Percentiles rank a stretch among this genome's conserved stretches.
These are phyloP conservation scores for Calcarius lapponicus DNA, from an alignment of 2,797 vertebrate genomes.

Conservation along the genomic window DNA sequence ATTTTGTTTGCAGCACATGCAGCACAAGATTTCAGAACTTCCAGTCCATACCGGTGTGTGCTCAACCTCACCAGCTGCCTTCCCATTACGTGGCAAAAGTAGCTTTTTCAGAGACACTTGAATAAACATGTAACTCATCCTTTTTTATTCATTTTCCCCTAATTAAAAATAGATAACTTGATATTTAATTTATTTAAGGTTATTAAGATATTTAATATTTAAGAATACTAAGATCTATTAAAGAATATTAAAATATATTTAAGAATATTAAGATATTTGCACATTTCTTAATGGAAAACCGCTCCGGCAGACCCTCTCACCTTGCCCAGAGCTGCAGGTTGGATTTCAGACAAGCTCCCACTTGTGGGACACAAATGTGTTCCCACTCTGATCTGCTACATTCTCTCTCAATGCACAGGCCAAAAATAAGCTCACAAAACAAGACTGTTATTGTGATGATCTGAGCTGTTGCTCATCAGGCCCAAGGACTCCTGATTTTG, in stretches of 20 bases:
- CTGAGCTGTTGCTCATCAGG: neutral
- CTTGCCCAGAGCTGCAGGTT: neutral
- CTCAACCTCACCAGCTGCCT: neutral
- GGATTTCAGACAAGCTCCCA: neutral
- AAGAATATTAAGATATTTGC: neutral
- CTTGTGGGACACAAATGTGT: neutral
- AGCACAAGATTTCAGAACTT: neutral
- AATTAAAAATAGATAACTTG: neutral
- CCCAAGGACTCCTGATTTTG: neutral
- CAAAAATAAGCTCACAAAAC: neutral
- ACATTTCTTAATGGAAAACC: neutral
- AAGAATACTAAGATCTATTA: no score
- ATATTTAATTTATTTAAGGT: neutral
- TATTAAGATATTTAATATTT: no score
- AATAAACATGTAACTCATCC: accelerated
- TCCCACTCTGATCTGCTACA: neutral
- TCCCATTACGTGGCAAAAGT: neutral
- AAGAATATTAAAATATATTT: no score
- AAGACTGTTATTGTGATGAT: neutral
- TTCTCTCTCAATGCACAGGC: neutral
- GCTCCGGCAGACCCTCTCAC: neutral
- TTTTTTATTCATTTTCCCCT: accelerated
- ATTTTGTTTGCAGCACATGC: neutral
- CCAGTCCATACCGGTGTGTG: neutral
- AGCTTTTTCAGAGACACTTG: neutral